Evolutionary conservation across 2,797 vertebrate genomes (phyloP).

Genomic region (Pangasius macronema): DNA sequence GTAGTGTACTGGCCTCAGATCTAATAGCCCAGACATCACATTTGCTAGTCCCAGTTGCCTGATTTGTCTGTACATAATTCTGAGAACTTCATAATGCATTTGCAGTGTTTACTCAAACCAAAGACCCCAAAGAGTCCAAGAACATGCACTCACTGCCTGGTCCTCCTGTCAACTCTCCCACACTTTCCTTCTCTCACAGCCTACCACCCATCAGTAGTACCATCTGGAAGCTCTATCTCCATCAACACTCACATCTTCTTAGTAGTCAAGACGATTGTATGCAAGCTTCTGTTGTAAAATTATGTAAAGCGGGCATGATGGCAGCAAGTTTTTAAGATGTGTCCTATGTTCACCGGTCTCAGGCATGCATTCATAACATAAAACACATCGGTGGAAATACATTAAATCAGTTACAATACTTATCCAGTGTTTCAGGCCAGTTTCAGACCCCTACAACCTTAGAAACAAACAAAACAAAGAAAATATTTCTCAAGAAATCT

Average conservation of each 20-base stretch:
- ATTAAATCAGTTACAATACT: neutral
- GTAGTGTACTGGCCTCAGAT: neutral
- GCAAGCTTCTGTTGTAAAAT: constrained; percentile 9
- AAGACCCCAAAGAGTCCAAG: constrained; percentile 35
- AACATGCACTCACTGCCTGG: constrained; percentile 45
- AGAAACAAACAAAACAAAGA: too few species aligned
- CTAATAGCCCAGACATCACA: neutral
- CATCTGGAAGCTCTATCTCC: constrained; percentile 42
- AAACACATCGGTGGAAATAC: neutral
- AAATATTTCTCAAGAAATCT: neutral
- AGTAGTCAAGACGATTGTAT: neutral
- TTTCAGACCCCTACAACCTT: neutral
- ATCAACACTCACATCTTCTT: constrained; percentile 2
- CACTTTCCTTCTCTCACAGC: constrained; percentile 42
- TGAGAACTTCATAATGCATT: neutral
- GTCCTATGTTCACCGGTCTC: neutral
- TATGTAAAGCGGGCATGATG: neutral
- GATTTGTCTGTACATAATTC: neutral
- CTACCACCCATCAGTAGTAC: constrained; percentile 29
- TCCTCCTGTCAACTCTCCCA: constrained; percentile 50
- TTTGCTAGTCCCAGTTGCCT: neutral
- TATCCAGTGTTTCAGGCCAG: neutral
- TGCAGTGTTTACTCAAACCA: neutral
- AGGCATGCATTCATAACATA: neutral
- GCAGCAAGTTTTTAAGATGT: neutral